Conservation (phyloP, 2,888 invertebrate genomes). For the Rambutsinella grinnellia region DNA sequence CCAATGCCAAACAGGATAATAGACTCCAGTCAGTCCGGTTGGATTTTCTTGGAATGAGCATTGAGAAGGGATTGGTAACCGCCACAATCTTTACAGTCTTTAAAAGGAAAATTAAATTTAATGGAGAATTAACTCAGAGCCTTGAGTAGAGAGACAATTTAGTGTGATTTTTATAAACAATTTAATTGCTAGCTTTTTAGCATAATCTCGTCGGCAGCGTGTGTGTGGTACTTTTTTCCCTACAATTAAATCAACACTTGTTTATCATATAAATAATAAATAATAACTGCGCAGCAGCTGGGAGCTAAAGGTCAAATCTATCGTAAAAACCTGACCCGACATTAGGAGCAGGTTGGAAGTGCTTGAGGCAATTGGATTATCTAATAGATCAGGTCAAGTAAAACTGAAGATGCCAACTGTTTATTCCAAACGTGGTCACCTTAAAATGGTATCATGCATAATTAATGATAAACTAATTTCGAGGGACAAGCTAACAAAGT, state of each 20-base stretch:
- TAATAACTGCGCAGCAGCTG: neutral
- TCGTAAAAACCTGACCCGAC: slow-evolving; percentile 35
- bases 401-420: slow-evolving; percentile 1
- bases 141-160: neutral
- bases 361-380: neutral
- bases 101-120: slow-evolving; percentile 1
- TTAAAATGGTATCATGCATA: slow-evolving; percentile 17
- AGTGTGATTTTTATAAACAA: neutral
- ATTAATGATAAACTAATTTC: neutral
- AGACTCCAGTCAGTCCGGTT: neutral
- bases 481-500: neutral
- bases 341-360: neutral
- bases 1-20: neutral
- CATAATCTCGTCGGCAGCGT: too few species aligned
- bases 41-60: neutral
- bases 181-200: neutral
- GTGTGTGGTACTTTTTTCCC: too few species aligned
- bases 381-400: neutral
- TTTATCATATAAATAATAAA: neutral
- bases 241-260: too few species aligned
- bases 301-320: slow-evolving; percentile 14
- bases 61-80: neutral
- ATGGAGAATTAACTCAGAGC: slow-evolving; percentile 31
- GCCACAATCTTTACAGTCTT: neutral
- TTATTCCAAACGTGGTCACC: neutral